These are phyloP conservation scores for Patiria miniata DNA, from an alignment of 35 echinoderm and acorn worm species.

Conservation along the genomic window DNA sequence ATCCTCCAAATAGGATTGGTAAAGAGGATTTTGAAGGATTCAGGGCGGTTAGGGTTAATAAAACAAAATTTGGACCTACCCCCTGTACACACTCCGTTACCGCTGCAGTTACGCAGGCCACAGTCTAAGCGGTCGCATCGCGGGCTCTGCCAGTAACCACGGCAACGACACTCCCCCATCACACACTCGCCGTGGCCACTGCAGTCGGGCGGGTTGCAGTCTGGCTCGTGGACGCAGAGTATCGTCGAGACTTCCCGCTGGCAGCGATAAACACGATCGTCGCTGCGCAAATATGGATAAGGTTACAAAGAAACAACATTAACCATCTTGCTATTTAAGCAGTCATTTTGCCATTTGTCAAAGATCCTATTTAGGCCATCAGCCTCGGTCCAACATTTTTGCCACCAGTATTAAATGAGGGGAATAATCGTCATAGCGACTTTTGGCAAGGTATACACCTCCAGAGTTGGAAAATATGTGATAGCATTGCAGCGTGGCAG, in stretches of 20 bases:
- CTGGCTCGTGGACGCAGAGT: slow-evolving; percentile 86
- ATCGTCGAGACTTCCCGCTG: slow-evolving; percentile 83
- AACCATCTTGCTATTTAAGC: background rate
- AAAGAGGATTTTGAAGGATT: too few species aligned
- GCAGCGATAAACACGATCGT: slow-evolving; percentile 60
- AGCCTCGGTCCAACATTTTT: too few species aligned
- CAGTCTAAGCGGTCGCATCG: slow-evolving; percentile 65
- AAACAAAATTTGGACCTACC: slow-evolving; percentile 1
- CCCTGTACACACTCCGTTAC: slow-evolving; percentile 55
- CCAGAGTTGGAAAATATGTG: too few species aligned
- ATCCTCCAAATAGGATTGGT: too few species aligned
- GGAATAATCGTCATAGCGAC: too few species aligned
- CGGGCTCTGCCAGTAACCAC: slow-evolving; percentile 80
- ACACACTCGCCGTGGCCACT: slow-evolving; percentile 85
- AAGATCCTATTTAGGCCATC: too few species aligned
- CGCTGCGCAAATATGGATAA: background rate
- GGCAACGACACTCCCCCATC: slow-evolving; percentile 77
- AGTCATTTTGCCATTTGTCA: background rate
- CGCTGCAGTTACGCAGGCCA: slow-evolving; percentile 63
- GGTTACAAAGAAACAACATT: background rate
- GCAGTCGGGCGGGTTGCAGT: slow-evolving; percentile 72
- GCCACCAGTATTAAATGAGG: too few species aligned
- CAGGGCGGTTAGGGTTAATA: too few species aligned
- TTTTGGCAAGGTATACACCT: too few species aligned
- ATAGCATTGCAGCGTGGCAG: too few species aligned